Evolutionary conservation across 2,113 vertebrate species (phyloP), one percentile per base, ranked within the genome.

Genomic region (Sapajus apella): DNA sequence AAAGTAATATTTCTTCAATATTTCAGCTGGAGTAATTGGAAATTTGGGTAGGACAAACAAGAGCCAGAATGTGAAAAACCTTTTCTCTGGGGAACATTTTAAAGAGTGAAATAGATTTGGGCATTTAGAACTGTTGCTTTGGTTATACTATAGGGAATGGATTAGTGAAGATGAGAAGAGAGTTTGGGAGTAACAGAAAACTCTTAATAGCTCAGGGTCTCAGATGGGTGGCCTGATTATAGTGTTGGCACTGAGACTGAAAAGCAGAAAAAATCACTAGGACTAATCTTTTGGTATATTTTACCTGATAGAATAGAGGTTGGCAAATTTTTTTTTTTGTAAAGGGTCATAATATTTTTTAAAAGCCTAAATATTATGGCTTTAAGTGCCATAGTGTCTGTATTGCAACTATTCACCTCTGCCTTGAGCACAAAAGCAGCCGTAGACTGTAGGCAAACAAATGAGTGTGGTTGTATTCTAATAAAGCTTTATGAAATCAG

Each of bases 171-270:
- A 10, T 75, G 35, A 56, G 75, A 82, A 86, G 66, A 85, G 84
- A 55, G 32, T n/a, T 96, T 68, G 58, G 58, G 64, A 94, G 21
- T 35, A 68, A 79, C n/a, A 92, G 79, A 66, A 87, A 92, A 79
- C 27, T 9, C 23, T 4, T 4, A 52, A 52, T 52, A 52, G 16
- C 52, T 93, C 13, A 50, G 23, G 35, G 9, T 61, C 43, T 87
- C 45, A 91, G 43, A 66, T 77, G 6, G 32, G 43, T 56, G 30
- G 43, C n/a, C 2, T 93, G 58, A 58, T 37, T 32, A 92, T 25
- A 79, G 45, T 25, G 86, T 61, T 82, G 70, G 16, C 52, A 32
- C 52, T 92, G 52, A 43, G 40, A 13, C 14, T 75, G 40, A 43
- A 75, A 75, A 75, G 37, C 45, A 88, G 25, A 25, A 81, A 88